A percentile compares a stretch with the other conserved stretches of the same genome.
Conservation (phyloP, 2,888 invertebrate genomes). For the Molorchus minor region DNA sequence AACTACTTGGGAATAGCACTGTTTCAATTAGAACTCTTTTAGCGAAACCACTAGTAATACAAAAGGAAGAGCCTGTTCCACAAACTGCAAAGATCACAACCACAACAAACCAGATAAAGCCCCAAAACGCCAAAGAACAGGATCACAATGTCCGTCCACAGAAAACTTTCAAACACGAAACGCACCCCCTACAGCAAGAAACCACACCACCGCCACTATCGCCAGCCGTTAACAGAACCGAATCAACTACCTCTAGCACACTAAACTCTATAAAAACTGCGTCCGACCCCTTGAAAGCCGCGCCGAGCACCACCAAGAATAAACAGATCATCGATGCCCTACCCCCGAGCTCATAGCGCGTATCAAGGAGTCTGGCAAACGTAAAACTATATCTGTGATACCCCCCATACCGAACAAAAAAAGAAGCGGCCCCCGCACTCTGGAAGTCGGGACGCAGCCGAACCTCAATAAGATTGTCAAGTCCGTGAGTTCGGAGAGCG, state of each 20-base stretch:
- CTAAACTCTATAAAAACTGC: too few relatives aligned
- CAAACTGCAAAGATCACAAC: neutral
- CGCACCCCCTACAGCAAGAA: neutral
- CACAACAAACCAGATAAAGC: neutral
- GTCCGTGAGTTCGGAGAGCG: slow-evolving; percentile 18
- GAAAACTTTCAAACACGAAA: slow-evolving; percentile 17
- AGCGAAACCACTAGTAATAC: slow-evolving; percentile 7
- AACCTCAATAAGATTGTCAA: slow-evolving; percentile 18
- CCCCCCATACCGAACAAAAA: slow-evolving; percentile 53
- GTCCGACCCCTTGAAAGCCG: too few relatives aligned
- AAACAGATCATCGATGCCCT: slow-evolving; percentile 59
- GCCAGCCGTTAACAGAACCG: slow-evolving; percentile 6
- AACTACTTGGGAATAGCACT: too few relatives aligned
- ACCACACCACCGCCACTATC: neutral
- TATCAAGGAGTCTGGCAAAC: slow-evolving; percentile 65
- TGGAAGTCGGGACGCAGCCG: slow-evolving; percentile 1
- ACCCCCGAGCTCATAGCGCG: slow-evolving; percentile 66
- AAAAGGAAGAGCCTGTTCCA: slow-evolving; percentile 12
- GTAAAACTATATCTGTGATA: slow-evolving; percentile 65
- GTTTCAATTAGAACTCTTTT: neutral
- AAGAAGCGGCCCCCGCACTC: slow-evolving; percentile 29
- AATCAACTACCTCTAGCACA: slow-evolving; percentile 32
- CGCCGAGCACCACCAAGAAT: too few relatives aligned
- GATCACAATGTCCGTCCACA: neutral
- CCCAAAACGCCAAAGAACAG: neutral